Evolutionary conservation across 2,113 vertebrate genomes (phyloP).

Genomic region (Helogale parvula): DNA sequence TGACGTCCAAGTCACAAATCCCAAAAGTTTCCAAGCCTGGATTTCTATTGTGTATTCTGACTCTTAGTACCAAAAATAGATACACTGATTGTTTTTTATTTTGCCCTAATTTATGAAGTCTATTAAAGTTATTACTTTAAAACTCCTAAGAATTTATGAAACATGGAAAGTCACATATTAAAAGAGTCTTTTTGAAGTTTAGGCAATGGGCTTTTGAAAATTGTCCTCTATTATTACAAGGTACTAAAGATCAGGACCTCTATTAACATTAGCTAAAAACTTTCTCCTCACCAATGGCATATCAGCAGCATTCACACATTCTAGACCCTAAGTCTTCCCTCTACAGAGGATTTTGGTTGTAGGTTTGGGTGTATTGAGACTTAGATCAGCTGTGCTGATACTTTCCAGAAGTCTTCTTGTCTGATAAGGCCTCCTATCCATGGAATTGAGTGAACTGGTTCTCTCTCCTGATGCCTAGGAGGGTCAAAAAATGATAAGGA

Average conservation of each 20-base stretch:
- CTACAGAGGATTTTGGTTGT: not conserved
- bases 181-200: not conserved
- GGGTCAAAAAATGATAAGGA: not conserved
- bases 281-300: not conserved
- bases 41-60: not conserved
- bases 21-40: not conserved
- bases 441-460: not conserved
- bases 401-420: not conserved
- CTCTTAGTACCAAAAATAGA: not conserved
- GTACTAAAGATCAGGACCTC: constrained; percentile 60
- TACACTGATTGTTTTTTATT: not conserved
- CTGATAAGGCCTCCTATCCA: not conserved
- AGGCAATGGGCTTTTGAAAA: constrained; percentile 59
- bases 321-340: not conserved
- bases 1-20: not conserved
- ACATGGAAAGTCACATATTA: not conserved
- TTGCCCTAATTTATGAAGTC: not conserved
- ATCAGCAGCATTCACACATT: not conserved
- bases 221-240: constrained; percentile 67
- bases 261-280: not conserved
- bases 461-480: not conserved
- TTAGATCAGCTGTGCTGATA: not conserved
- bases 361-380: not conserved
- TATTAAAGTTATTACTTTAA: not conserved
- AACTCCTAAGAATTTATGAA: constrained; percentile 44